phyloP scores from a whole-genome alignment of 2,113 vertebrate species.

The Stercorarius parasiticus region DNA sequence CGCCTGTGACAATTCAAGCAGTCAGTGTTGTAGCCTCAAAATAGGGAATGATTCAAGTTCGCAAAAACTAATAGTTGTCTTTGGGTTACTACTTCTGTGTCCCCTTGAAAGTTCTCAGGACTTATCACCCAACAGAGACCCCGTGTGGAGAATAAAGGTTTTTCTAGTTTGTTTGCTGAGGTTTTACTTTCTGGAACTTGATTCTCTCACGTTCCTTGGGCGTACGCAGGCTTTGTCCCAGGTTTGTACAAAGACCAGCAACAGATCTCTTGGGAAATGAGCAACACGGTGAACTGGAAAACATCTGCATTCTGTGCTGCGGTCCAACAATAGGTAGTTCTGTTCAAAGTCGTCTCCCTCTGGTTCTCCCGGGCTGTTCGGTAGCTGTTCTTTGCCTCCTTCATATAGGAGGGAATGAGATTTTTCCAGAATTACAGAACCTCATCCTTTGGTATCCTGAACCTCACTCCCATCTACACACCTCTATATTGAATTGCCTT shows the following conservation, averaged over 20 bases:
- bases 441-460: neutral
- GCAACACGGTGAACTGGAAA: neutral
- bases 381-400: neutral
- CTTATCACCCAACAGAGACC: neutral
- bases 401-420: neutral
- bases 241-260: neutral
- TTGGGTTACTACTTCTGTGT: neutral
- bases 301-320: neutral
- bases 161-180: neutral
- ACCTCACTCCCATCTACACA: neutral
- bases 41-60: neutral
- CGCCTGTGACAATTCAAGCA: neutral
- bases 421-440: neutral
- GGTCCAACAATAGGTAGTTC: fast-evolving
- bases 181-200: neutral
- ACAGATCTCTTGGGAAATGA: neutral
- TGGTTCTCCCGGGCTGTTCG: neutral
- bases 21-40: neutral
- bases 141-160: neutral
- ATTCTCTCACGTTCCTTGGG: neutral
- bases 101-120: neutral
- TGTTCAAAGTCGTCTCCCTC: neutral
- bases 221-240: neutral
- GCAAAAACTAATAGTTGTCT: neutral
- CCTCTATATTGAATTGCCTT: neutral